Evolutionary conservation across 2,888 invertebrate genomes (phyloP), one percentile per base, ranked within the genome.

Genomic region (Dendrolimus pini): DNA sequence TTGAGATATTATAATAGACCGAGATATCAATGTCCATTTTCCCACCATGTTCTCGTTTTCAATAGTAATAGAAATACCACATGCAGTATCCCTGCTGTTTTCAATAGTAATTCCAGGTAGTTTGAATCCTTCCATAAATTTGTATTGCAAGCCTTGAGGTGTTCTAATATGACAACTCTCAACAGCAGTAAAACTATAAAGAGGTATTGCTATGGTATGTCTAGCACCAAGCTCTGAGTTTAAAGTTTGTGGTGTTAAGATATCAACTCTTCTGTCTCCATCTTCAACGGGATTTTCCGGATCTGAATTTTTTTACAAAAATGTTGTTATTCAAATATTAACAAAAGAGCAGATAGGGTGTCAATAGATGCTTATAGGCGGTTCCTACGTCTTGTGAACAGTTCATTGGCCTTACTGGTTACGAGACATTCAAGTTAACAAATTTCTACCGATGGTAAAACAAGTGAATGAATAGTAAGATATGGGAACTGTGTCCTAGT

Each of bases 1-100:
- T 2, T 59, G 59, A 1, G 67, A 61, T 14, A 58, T 60, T 41
- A 65, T 69, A 0, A 55, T 65, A 7, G 74, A 78, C 62, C 78
- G 77, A 9, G 80, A 74, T 7, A 84, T 75, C 13, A 88, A 69
- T n/a, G 67, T 72, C 86, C 87, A 88, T 41, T 76, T 67, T 8
- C 88, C 88, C 7, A 82, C 59, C 56, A 69, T 61, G 8, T 77
- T 70, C 58, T 77, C 75, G 0, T 74, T 66, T 41, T 61, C 41
- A 1, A 85, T 71, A 10, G 61, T 65, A 0, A 88, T 55, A 1
- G 55, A 59, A 2, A 86, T 64, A 1, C 80, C 82, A 59, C 88
- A 87, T 41, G 74, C 72, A 30, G 75, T 63, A 2, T 62, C 58
- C 12, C 41, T 10, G 41, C 64, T 69, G 52, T 68, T 53, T 8